Evolutionary conservation across 2,113 vertebrate species (phyloP).

Genomic region (Neodontobutis hainanensis): DNA sequence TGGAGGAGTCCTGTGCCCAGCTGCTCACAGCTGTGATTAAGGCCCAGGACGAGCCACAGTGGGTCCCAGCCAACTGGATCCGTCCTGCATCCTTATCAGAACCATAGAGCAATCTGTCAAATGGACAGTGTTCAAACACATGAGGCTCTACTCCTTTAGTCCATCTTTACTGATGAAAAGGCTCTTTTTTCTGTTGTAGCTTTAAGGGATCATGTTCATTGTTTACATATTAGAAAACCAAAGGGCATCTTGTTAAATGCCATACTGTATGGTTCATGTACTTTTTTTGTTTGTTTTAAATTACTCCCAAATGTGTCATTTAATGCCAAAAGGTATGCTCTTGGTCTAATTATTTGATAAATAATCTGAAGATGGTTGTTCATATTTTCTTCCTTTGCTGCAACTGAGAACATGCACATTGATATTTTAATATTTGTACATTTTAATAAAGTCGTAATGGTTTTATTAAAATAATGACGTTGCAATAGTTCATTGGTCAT

Average conservation of each 20-base stretch:
- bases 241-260: no score
- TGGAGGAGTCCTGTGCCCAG: constrained; percentile 84
- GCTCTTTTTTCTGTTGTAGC: no score
- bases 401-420: not conserved
- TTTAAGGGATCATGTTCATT: not conserved
- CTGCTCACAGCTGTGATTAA: constrained; percentile 80
- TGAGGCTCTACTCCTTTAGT: not conserved
- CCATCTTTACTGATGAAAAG: no score
- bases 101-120: constrained; percentile 44
- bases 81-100: constrained; percentile 72
- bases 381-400: no score
- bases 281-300: not conserved
- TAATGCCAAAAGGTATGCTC: constrained; percentile 12
- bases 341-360: constrained; percentile 20
- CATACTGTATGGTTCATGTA: no score
- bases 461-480: no score
- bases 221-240: no score
- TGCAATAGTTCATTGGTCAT: no score
- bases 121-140: no score
- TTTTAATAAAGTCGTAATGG: constrained; percentile 15
- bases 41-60: constrained; percentile 91
- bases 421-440: constrained; percentile 12
- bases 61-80: constrained; percentile 92
- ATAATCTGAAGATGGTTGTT: not conserved
- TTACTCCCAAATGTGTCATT: not conserved